phyloP scores from a whole-genome alignment of 2,888 invertebrate species.

The Dexiosoma caninum region DNA sequence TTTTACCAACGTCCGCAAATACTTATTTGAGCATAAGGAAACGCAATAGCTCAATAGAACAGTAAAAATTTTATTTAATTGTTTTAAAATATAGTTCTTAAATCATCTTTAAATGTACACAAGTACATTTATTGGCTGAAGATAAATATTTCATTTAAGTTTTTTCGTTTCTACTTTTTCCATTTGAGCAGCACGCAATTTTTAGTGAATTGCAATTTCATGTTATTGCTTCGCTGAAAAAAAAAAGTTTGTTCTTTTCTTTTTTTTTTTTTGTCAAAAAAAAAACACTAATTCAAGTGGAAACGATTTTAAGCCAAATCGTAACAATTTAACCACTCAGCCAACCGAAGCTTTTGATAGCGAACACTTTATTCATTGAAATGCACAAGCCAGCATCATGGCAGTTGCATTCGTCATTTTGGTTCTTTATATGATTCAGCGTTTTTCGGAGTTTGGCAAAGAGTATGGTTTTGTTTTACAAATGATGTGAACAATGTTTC shows the following conservation, averaged over 20 bases:
- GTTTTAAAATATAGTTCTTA: too few relatives aligned
- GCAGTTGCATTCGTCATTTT: constrained; percentile 3
- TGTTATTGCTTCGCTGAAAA: background rate
- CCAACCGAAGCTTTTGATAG: constrained; percentile 16
- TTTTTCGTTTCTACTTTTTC: background rate
- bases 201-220: background rate
- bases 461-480: background rate
- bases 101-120: too few relatives aligned
- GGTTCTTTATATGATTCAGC: background rate
- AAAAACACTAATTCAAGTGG: constrained; percentile 45
- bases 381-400: background rate
- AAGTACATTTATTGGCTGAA: too few relatives aligned
- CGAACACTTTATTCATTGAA: constrained; percentile 10
- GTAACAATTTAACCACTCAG: constrained; percentile 9
- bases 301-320: constrained; percentile 38
- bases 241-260: background rate
- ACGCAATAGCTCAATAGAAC: too few relatives aligned
- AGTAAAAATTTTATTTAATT: too few relatives aligned
- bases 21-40: too few relatives aligned
- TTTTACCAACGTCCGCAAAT: too few relatives aligned
- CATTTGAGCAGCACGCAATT: background rate
- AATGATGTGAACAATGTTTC: background rate
- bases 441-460: background rate
- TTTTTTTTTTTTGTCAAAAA: background rate
- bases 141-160: background rate